Conservation (phyloP, 2,113 vertebrate genomes). For the Coregonus clupeaformis region DNA sequence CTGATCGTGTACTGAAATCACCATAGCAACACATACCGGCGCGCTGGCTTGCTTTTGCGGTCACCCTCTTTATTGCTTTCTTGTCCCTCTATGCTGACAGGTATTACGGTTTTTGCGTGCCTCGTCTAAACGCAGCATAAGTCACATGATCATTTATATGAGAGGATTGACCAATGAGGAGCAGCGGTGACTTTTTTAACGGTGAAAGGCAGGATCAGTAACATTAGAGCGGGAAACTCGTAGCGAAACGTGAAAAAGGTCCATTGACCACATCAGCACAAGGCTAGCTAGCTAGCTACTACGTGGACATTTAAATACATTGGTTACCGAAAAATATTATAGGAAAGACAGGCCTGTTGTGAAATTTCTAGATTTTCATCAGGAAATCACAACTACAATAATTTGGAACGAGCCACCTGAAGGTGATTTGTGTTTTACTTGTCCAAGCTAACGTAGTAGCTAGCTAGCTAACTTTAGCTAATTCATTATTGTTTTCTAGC, state of each 20-base stretch:
- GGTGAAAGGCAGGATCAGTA: conserved; percentile 52
- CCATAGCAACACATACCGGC: too few relatives aligned
- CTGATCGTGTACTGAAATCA: too few relatives aligned
- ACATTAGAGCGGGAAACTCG: conserved; percentile 59
- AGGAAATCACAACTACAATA: background rate
- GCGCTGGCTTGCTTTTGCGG: too few relatives aligned
- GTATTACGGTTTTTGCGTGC: too few relatives aligned
- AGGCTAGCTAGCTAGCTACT: background rate
- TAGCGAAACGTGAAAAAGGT: background rate
- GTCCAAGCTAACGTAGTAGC: background rate
- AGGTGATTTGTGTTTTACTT: background rate
- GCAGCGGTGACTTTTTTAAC: conserved; percentile 59
- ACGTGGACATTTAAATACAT: background rate
- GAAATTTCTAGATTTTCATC: background rate
- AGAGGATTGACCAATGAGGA: conserved; percentile 55
- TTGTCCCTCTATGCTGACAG: too few relatives aligned
- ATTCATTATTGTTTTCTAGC: too few relatives aligned
- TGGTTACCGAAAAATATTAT: background rate
- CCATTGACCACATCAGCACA: background rate
- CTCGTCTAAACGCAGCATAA: too few relatives aligned
- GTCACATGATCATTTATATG: conserved; percentile 14
- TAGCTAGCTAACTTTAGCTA: background rate
- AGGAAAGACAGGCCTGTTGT: background rate
- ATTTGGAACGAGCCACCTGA: background rate
- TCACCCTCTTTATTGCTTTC: too few relatives aligned